Conservation (phyloP, 2,888 invertebrate species). For the Choristoneura rosaceana region DNA sequence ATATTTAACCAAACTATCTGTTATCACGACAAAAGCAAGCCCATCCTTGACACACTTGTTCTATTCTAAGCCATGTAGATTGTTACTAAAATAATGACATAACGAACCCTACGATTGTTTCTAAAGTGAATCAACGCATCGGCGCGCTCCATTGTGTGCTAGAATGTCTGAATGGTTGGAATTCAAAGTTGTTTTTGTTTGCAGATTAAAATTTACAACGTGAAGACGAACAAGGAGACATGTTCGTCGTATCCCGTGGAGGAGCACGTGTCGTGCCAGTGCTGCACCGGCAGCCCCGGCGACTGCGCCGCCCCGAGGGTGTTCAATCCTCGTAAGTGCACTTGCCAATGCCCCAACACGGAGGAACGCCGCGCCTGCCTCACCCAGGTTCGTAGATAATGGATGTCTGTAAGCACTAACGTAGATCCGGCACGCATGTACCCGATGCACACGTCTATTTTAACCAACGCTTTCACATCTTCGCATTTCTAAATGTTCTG, state of each 20-base stretch:
- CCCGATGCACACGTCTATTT: constrained; percentile 36
- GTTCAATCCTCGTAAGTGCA: constrained; percentile 81
- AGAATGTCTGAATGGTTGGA: constrained; percentile 15
- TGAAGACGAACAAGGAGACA: constrained; percentile 70
- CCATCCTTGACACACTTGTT: constrained; percentile 75
- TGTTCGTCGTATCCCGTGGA: constrained; percentile 72
- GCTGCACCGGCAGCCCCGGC: constrained; percentile 63
- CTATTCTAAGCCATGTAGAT: constrained; percentile 52
- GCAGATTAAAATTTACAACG: constrained; percentile 75
- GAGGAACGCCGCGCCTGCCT: constrained; percentile 73
- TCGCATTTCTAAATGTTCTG: constrained; percentile 29
- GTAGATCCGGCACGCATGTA: constrained; percentile 61
- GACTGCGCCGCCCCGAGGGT: constrained; percentile 67
- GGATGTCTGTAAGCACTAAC: constrained; percentile 78
- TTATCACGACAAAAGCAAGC: constrained; percentile 58
- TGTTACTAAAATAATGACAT: constrained; percentile 65
- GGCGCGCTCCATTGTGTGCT: constrained; percentile 27
- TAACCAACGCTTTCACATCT: constrained; percentile 61
- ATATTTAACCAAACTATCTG: constrained; percentile 54
- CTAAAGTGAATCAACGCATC: constrained; percentile 44
- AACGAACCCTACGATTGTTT: constrained; percentile 46
- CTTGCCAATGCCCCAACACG: constrained; percentile 79
- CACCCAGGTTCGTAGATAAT: constrained; percentile 81
- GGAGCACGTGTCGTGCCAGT: constrained; percentile 74
- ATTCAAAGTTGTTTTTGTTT: constrained; percentile 45